Evolutionary conservation across 2,113 vertebrate genomes (phyloP), one percentile per base, ranked within the genome.

Genomic region (Campylomormyrus tamandua): DNA sequence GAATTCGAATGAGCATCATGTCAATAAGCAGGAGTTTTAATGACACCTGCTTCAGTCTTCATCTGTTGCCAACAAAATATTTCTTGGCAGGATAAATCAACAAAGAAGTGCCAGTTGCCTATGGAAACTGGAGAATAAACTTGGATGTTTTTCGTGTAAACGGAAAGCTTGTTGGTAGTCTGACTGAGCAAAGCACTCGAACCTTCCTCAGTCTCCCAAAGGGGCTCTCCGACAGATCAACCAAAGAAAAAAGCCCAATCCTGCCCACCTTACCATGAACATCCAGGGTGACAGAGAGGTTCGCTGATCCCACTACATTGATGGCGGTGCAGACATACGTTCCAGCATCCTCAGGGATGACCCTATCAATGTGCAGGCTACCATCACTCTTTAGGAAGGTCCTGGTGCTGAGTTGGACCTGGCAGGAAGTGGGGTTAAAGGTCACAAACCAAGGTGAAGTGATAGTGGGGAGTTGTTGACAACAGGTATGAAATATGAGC

Each of bases 261-360:
- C 31, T 35, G 83, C 19, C 17, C 3, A 17, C 89, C 97, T 96
- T 94, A 98, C 98, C 94, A 0, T 97, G 97, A 39, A 99, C 91
- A 2, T 97, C 90, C 89, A 99, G 94, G 53, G 92, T 92, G 90
- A 97, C 24, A 0, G 96, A 94, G 89, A 97, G 95, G 87, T 95
- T 96, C 62, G 90, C 92, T 0, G 96, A 96, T 83, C 98, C 98
- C 0, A 96, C 96, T 0, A 92, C 31, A 0, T 98, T 99, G 90
- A 95, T 95, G 46, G 97, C 96, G 80, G 96, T 95, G 24, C 98
- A 99, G 45, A 96, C 93, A 74, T 97, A 99, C 0, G 77, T 95
- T 89, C 97, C 98, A 0, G 95, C 85, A 0, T 99, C 97, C 90
- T 94, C 96, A 90, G 89, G 92, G 0, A 21, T 24, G 0, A 89